Evolutionary conservation across 2,888 invertebrate species (phyloP).

Genomic region (Tineola bisselliella): DNA sequence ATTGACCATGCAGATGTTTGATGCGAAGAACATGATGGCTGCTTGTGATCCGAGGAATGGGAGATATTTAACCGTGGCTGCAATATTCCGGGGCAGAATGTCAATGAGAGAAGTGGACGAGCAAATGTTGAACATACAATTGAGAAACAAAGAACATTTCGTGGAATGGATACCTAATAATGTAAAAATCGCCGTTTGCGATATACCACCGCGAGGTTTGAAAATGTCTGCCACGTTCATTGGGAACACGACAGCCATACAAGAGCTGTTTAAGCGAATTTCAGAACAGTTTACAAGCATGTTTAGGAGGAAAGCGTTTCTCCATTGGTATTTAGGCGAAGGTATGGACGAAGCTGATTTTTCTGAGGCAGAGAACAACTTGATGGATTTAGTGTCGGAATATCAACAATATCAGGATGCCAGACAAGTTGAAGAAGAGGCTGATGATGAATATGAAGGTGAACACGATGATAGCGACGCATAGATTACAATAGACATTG

Average conservation of each 20-base stretch:
- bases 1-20: slow-evolving; percentile 71
- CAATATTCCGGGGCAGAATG: slow-evolving; percentile 89
- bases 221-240: slow-evolving; percentile 91
- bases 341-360: slow-evolving; percentile 95
- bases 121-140: slow-evolving; percentile 80
- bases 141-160: slow-evolving; percentile 80
- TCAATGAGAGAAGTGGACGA: slow-evolving; percentile 93
- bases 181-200: slow-evolving; percentile 83
- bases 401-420: slow-evolving; percentile 81
- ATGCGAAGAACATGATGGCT: slow-evolving; percentile 86
- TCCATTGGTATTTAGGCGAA: slow-evolving; percentile 96
- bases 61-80: slow-evolving; percentile 88
- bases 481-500: not conserved
- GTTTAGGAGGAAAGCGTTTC: slow-evolving; percentile 95
- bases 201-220: slow-evolving; percentile 77
- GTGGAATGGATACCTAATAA: slow-evolving; percentile 86
- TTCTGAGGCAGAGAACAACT: slow-evolving; percentile 89
- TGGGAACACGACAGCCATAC: slow-evolving; percentile 87
- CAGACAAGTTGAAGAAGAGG: slow-evolving; percentile 66
- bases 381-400: slow-evolving; percentile 78
- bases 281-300: slow-evolving; percentile 89
- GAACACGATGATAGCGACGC: not conserved
- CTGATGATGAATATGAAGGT: slow-evolving; percentile 47
- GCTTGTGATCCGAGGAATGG: slow-evolving; percentile 93
- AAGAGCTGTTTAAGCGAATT: slow-evolving; percentile 86